Evolutionary conservation across 2,113 vertebrate genomes (phyloP), one percentile per base, ranked within the genome.

Genomic region (Phylloscopus trochiloides): DNA sequence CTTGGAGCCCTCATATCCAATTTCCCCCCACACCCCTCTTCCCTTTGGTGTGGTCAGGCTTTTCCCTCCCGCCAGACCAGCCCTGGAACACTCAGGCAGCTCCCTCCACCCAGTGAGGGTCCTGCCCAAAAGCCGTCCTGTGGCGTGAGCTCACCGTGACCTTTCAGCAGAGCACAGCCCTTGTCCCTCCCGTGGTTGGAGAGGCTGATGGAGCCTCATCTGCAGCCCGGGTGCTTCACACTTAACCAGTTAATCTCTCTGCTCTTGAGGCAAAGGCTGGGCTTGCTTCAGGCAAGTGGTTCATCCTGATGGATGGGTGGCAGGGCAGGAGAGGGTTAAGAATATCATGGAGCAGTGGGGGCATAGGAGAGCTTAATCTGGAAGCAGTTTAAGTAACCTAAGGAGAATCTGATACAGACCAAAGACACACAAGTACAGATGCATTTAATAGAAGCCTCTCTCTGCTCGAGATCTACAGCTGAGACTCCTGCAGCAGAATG

Each of bases 321-420:
- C 19, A 40, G 71, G 92, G 34, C 59, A 96, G 71, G 92, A 94
- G 75, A 91, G 93, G 86, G 96, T 97, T 97, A 97, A 97, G 51
- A 34, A 45, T 55, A 66, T 36, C 4, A 0, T 25, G 50, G 77
- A 92, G 89, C 77, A 87, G 83, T 26, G 36, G 61, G 86, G 65
- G 52, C 65, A 95, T 15, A 55, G 52, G 70, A 78, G 63, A 92
- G 59, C 65, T 74, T 80, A 71, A 77, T 96, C 93, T 96, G 96
- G 95, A 96, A 96, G 90, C 90, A 90, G 75, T 95, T 96, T 93
- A 67, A 97, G 90, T 86, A 97, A 96, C 92, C 92, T 95, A 93
- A 92, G 94, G 90, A 96, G 96, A 94, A 95, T 95, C 83, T 92
- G 90, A 93, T 96, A 94, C 90, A 95, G 86, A 92, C 79, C 86